Evolutionary conservation across 2,888 invertebrate genomes (phyloP), one percentile per base, ranked within the genome.

Genomic region (Latrodectus elegans): DNA sequence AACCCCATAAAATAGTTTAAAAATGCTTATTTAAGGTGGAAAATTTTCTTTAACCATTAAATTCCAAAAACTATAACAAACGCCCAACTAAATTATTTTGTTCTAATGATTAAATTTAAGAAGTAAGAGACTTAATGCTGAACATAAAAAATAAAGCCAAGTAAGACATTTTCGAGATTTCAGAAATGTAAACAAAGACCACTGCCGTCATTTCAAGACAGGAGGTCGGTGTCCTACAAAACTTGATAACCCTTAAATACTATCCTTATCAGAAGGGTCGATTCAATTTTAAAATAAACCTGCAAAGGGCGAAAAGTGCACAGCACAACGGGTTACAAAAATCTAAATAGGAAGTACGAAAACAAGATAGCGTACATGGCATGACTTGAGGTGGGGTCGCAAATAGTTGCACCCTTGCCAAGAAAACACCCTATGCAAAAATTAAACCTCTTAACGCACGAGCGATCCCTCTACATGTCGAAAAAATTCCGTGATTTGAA

Each of bases 321-420:
- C 8, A 60, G 12, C 60, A 60, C 60, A 60, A 8, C 38, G 60
- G 14, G n/a, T n/a, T 60, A n/a, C n/a, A 60, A 60, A 60, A 60
- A 60, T 60, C 60, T n/a, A 60, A 60, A 60, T 60, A 60, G 60
- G 60, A 60, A 60, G 8, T 22, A 12, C 67, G 67, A 68, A 68
- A 68, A 68, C 67, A 68, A 17, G 11, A 68, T 12, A 17, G 67
- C 17, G 17, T 17, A 68, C 12, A 60, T 60, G 60, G 26, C 17
- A 68, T 12, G 12, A 26, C 17, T 68, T 68, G 67, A 68, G 67
- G 67, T 17, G 81, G 17, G 75, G 76, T 52, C 75, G 53, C 64
- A 68, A 76, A 86, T 86, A 86, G 22, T 86, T 86, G 86, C 67
- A 67, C 4, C 17, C 11, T n/a, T 81, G 86, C 86, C 81, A 86